phyloP scores from a whole-genome alignment of 2,888 invertebrate genomes.

The Chalcosyrphus nemorum region DNA sequence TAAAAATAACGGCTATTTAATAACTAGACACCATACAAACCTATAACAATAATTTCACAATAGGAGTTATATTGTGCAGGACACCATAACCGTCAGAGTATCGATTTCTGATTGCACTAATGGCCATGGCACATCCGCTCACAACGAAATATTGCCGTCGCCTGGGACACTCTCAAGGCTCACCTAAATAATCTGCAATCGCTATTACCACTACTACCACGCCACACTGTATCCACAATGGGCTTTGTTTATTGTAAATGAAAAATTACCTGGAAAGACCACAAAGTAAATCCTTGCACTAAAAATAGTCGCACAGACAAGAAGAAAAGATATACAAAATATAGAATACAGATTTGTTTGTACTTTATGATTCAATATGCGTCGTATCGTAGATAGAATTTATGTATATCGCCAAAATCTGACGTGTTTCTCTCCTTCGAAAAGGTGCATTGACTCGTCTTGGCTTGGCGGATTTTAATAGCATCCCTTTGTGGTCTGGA shows the following conservation, averaged over 20 bases:
- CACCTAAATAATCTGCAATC: conserved; percentile 39
- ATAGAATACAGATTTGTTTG: conserved; percentile 1
- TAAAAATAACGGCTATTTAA: too few relatives aligned
- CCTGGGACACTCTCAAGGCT: conserved; percentile 29
- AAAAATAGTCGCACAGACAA: conserved; percentile 25
- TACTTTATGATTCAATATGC: conserved; percentile 13
- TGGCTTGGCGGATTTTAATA: conserved; percentile 2
- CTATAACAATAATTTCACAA: background rate
- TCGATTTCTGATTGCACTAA: conserved; percentile 30
- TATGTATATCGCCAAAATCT: conserved; percentile 24
- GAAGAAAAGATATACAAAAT: background rate
- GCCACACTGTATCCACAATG: background rate
- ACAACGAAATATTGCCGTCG: conserved; percentile 6
- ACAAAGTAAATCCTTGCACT: conserved; percentile 48
- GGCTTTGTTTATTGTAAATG: conserved; percentile 16
- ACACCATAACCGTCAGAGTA: background rate
- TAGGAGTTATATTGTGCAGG: background rate
- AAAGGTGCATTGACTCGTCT: conserved; percentile 28
- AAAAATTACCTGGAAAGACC: conserved; percentile 36
- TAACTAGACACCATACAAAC: too few relatives aligned
- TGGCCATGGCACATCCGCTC: background rate
- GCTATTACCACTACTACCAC: background rate
- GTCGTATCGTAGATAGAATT: conserved; percentile 34
- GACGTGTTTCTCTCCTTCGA: background rate
- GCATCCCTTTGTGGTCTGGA: background rate